A percentile compares a stretch with the other conserved stretches of the same genome.
Evolutionary conservation across 2,888 invertebrate species (phyloP).

Genomic region (Sicus ferrugineus): DNA sequence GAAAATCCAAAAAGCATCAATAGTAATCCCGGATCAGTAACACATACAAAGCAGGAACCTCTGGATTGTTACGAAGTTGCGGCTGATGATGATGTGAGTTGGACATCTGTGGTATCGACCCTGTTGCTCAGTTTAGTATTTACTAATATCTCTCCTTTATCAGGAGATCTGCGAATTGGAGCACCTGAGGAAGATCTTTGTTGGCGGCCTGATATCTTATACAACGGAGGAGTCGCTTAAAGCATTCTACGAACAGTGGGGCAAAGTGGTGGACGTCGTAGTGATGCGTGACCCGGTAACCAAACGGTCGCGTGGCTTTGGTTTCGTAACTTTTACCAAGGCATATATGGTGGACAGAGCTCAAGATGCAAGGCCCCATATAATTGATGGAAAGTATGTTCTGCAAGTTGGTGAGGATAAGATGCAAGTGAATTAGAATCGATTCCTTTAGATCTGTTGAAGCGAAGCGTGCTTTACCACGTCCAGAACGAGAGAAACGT

Average conservation of each 20-base stretch:
- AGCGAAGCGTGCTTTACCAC: slow-evolving; percentile 94
- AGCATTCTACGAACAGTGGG: slow-evolving; percentile 95
- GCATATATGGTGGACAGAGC: slow-evolving; percentile 96
- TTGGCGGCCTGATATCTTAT: slow-evolving; percentile 93
- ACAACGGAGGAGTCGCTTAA: slow-evolving; percentile 91
- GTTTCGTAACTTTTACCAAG: slow-evolving; percentile 94
- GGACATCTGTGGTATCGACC: background rate
- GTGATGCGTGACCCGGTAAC: slow-evolving; percentile 96
- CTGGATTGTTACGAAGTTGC: slow-evolving; percentile 17
- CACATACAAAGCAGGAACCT: slow-evolving; percentile 8
- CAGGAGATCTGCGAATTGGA: slow-evolving; percentile 67
- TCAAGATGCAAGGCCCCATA: slow-evolving; percentile 86
- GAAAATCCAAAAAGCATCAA: background rate
- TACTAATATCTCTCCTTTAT: background rate
- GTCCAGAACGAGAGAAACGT: slow-evolving; percentile 87
- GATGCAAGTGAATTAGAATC: background rate
- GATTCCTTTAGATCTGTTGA: slow-evolving; percentile 77
- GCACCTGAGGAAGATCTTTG: slow-evolving; percentile 89
- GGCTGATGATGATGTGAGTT: slow-evolving; percentile 50
- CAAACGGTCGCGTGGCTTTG: slow-evolving; percentile 94
- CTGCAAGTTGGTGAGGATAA: background rate
- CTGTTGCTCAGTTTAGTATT: too few species aligned
- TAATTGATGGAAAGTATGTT: slow-evolving; percentile 84
- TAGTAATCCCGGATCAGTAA: background rate
- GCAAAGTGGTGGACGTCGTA: slow-evolving; percentile 94